phyloP scores from a whole-genome alignment of 2,888 invertebrate genomes.

The Matsumyia berberina region DNA sequence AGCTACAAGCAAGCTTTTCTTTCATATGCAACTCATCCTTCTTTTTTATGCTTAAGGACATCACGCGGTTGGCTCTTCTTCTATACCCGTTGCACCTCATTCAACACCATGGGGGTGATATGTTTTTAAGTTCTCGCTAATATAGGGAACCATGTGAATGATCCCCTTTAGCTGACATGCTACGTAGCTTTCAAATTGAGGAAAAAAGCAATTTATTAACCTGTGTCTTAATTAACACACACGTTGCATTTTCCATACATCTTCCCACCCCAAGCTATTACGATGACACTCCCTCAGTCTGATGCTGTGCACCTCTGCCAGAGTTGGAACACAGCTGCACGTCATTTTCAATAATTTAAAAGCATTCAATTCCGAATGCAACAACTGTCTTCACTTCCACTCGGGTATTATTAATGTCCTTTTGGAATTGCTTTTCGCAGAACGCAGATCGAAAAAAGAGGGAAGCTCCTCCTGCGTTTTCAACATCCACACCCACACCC shows the following conservation, averaged over 20 bases:
- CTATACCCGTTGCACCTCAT: too few relatives aligned
- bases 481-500: background rate
- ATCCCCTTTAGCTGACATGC: background rate
- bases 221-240: conserved; percentile 10
- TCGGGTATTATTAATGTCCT: conserved; percentile 70
- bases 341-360: conserved; percentile 70
- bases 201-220: conserved; percentile 27
- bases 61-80: too few relatives aligned
- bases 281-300: background rate
- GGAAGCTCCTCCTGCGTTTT: background rate
- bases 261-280: background rate
- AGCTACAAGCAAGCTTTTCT: too few relatives aligned
- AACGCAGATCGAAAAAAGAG: conserved; percentile 1
- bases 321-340: conserved; percentile 47
- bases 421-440: conserved; percentile 45
- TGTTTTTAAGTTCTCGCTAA: too few relatives aligned
- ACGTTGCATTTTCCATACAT: background rate
- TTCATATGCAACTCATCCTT: too few relatives aligned
- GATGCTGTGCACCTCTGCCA: background rate
- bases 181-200: conserved; percentile 2
- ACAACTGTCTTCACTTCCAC: conserved; percentile 45
- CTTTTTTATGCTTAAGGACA: too few relatives aligned
- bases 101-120: too few relatives aligned
- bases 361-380: conserved; percentile 72
- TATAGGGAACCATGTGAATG: too few relatives aligned